These are phyloP conservation scores for Cancer borealis DNA, from an alignment of 2,888 invertebrate species.

Conservation along the genomic window DNA sequence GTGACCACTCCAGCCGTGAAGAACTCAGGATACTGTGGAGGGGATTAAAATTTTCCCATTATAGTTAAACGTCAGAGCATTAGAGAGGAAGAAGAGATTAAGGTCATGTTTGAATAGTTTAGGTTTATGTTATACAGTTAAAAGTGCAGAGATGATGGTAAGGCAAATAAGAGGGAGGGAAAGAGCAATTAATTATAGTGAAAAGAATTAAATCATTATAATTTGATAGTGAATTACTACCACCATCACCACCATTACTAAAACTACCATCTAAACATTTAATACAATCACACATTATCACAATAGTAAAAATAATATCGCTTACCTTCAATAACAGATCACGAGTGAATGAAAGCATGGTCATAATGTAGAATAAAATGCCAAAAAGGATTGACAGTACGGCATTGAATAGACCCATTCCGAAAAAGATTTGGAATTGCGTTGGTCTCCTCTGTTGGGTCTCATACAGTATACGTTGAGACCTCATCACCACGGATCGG, in stretches of 20 bases:
- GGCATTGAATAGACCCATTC: constrained; percentile 82
- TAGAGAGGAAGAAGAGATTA: too few species aligned
- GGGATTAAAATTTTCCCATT: background rate
- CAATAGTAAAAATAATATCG: background rate
- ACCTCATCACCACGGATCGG: constrained; percentile 88
- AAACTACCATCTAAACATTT: background rate
- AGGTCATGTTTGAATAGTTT: too few species aligned
- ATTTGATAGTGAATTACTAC: background rate
- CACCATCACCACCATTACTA: background rate
- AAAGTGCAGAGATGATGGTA: too few species aligned
- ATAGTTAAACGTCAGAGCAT: background rate
- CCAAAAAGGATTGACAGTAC: constrained; percentile 84
- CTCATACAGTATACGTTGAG: constrained; percentile 88
- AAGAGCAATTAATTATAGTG: too few species aligned
- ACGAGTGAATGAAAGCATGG: constrained; percentile 64
- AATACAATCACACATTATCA: background rate
- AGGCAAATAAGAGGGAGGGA: too few species aligned
- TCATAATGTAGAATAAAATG: constrained; percentile 80
- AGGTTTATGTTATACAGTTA: too few species aligned
- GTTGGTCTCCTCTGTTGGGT: constrained; percentile 86
- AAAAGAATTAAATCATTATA: background rate
- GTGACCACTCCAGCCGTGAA: constrained; percentile 72
- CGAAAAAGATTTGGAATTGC: constrained; percentile 89
- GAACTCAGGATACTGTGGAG: constrained; percentile 70
- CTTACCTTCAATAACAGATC: constrained; percentile 71